Conservation (phyloP, 2,113 vertebrate genomes). For the Chascanopsetta lugubris region DNA sequence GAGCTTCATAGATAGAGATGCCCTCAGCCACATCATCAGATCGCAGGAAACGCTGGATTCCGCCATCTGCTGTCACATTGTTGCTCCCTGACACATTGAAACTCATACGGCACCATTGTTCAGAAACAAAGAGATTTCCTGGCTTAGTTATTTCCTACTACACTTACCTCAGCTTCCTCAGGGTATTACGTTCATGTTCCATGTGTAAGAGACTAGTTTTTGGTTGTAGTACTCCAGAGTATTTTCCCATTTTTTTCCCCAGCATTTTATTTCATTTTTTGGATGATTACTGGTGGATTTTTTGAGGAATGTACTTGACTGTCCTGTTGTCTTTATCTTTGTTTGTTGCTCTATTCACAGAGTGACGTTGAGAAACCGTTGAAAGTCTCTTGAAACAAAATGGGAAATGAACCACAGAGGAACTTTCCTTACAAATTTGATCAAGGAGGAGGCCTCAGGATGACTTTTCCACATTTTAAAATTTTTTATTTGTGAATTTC, state of each 20-base stretch:
- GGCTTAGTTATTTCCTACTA: slow-evolving; percentile 18
- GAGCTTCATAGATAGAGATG: slow-evolving; percentile 44
- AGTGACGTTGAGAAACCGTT: too few relatives aligned
- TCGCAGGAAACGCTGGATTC: slow-evolving; percentile 52
- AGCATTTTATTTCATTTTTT: background rate
- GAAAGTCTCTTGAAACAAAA: too few relatives aligned
- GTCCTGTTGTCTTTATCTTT: too few relatives aligned
- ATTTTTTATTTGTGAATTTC: too few relatives aligned
- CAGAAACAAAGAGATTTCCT: slow-evolving; percentile 33
- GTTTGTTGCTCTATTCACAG: too few relatives aligned
- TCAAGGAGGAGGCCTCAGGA: too few relatives aligned
- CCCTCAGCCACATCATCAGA: slow-evolving; percentile 7
- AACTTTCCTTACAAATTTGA: too few relatives aligned
- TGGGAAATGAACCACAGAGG: too few relatives aligned
- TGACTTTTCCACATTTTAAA: too few relatives aligned
- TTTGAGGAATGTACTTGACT: too few relatives aligned
- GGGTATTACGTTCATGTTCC: background rate
- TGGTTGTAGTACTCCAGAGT: too few relatives aligned
- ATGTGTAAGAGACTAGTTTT: background rate
- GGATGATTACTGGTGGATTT: too few relatives aligned
- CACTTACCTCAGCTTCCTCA: slow-evolving; percentile 10
- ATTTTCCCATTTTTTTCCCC: background rate
- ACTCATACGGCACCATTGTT: slow-evolving; percentile 22
- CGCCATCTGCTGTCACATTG: slow-evolving; percentile 32
- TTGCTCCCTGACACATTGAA: slow-evolving; percentile 33